Percentiles rank a stretch among this genome's conserved stretches.
phyloP scores from a whole-genome alignment of 2,113 vertebrate species.

The Pachypanchax playfairii region DNA sequence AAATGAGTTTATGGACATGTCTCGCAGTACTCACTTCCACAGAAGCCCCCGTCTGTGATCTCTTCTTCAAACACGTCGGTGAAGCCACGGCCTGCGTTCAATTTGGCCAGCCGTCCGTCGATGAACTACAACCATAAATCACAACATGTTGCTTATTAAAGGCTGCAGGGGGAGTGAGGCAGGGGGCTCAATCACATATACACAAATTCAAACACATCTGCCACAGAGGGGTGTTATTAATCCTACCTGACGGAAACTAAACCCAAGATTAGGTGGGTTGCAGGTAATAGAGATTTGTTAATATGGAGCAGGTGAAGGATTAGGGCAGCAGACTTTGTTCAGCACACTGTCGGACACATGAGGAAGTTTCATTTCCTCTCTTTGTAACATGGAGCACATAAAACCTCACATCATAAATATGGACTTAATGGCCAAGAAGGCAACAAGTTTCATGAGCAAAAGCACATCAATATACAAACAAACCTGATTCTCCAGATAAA shows the following conservation, averaged over 20 bases:
- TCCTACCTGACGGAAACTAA: conserved; percentile 72
- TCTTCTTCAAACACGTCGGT: conserved; percentile 96
- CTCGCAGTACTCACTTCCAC: conserved; percentile 85
- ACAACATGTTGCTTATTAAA: conserved; percentile 80
- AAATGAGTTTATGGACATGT: no score
- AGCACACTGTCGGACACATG: conserved; percentile 67
- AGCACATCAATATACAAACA: conserved; percentile 19
- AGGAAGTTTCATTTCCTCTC: conserved; percentile 82
- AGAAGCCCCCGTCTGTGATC: conserved; percentile 94
- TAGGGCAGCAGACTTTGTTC: conserved; percentile 68
- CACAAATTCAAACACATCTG: conserved; percentile 53
- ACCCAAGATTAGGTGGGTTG: conserved; percentile 67
- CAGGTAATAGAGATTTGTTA: conserved; percentile 75
- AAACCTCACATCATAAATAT: conserved; percentile 77
- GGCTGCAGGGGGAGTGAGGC: conserved; percentile 9
- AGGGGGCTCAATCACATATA: conserved; percentile 29
- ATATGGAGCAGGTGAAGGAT: conserved; percentile 81
- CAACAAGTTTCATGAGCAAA: conserved; percentile 43
- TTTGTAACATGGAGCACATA: conserved; percentile 70
- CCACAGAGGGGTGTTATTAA: conserved; percentile 68
- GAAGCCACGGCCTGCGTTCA: conserved; percentile 94
- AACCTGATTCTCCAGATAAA: conserved; percentile 7
- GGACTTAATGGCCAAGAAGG: conserved; percentile 54
- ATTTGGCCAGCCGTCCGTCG: conserved; percentile 93
- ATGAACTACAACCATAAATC: conserved; percentile 91